Percentiles rank a stretch among this genome's conserved stretches.
These are phyloP conservation scores for Proisotoma minuta DNA, from an alignment of 2,888 invertebrate genomes.

Conservation along the genomic window DNA sequence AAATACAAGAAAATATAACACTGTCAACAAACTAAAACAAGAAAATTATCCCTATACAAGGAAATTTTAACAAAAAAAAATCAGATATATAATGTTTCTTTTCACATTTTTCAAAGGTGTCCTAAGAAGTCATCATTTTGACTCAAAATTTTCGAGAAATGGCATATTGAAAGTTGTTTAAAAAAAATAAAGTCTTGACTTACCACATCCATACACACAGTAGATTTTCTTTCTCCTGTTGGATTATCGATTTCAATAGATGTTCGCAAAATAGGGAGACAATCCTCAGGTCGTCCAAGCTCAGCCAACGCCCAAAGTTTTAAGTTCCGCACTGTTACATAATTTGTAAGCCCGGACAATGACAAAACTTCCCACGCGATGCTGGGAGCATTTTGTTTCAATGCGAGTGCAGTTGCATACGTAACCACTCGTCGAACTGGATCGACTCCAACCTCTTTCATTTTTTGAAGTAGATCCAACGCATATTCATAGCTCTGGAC, in stretches of 20 bases:
- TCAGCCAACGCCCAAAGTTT: constrained; percentile 60
- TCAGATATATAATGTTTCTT: not conserved
- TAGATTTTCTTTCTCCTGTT: constrained; percentile 54
- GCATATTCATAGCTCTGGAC: constrained; percentile 63
- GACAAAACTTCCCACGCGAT: constrained; percentile 64
- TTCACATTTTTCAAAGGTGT: constrained; percentile 7
- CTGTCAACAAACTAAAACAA: constrained; percentile 4
- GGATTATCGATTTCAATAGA: constrained; percentile 59
- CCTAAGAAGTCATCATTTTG: constrained; percentile 11
- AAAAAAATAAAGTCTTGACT: constrained; percentile 46
- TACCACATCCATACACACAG: constrained; percentile 63
- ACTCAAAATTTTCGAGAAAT: not conserved
- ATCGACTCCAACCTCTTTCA: constrained; percentile 56
- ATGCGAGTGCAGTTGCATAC: constrained; percentile 63
- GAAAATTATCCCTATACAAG: constrained; percentile 1
- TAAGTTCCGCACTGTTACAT: constrained; percentile 65
- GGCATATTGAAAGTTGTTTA: constrained; percentile 6
- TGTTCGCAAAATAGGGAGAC: constrained; percentile 55
- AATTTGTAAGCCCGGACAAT: constrained; percentile 56
- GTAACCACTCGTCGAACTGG: constrained; percentile 62
- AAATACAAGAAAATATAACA: constrained; percentile 34
- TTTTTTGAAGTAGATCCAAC: constrained; percentile 59
- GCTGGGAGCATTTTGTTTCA: constrained; percentile 65
- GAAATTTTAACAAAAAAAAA: not conserved
- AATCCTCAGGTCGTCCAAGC: constrained; percentile 62